Conservation (phyloP, 2,888 invertebrate genomes). For the Iphiclides podalirius region DNA sequence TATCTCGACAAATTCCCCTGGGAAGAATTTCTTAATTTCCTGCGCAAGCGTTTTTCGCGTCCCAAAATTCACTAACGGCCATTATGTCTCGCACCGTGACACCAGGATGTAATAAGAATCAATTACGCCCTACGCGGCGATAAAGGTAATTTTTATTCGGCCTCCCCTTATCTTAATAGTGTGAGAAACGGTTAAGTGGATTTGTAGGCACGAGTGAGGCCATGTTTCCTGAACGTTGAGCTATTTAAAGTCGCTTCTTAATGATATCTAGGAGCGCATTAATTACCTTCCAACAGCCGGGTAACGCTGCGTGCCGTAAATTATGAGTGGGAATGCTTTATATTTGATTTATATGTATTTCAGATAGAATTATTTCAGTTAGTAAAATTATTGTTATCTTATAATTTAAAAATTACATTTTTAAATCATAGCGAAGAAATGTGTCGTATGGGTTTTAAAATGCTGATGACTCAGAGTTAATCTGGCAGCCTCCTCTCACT, state of each 20-base stretch:
- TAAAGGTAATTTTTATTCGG: slow-evolving; percentile 60
- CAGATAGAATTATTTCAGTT: too few relatives aligned
- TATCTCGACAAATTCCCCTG: background rate
- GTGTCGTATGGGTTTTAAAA: too few relatives aligned
- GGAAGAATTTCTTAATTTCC: slow-evolving; percentile 11
- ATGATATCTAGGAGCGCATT: slow-evolving; percentile 74
- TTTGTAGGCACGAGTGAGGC: slow-evolving; percentile 63
- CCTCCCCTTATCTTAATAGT: slow-evolving; percentile 61
- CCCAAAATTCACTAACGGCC: slow-evolving; percentile 16
- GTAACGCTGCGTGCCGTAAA: slow-evolving; percentile 63
- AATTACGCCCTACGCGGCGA: slow-evolving; percentile 53
- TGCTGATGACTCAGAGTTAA: too few relatives aligned
- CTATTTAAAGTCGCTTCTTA: slow-evolving; percentile 69
- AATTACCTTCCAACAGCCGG: slow-evolving; percentile 68
- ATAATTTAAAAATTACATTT: too few relatives aligned
- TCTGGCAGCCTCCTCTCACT: too few relatives aligned
- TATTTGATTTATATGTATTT: slow-evolving; percentile 70
- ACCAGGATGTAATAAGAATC: slow-evolving; percentile 56
- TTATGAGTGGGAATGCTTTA: slow-evolving; percentile 69
- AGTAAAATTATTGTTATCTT: too few relatives aligned
- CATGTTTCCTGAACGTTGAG: slow-evolving; percentile 67
- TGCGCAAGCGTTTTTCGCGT: slow-evolving; percentile 8
- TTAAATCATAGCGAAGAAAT: too few relatives aligned
- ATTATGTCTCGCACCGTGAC: slow-evolving; percentile 25
- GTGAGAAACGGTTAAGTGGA: slow-evolving; percentile 66